phyloP scores from a whole-genome alignment of 2,888 invertebrate species.

The Dascillus cervinus region DNA sequence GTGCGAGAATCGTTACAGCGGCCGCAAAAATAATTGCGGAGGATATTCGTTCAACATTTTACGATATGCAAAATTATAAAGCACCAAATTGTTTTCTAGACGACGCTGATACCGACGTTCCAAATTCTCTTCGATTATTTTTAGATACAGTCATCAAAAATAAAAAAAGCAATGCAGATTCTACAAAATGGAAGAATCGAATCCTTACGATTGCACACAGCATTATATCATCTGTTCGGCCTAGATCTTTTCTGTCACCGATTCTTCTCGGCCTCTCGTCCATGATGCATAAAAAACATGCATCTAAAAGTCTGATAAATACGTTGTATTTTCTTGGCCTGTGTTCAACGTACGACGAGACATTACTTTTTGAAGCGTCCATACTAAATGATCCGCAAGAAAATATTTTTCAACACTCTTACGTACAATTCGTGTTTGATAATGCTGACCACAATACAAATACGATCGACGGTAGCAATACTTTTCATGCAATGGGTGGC shows the following conservation, averaged over 20 bases:
- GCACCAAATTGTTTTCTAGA: conserved; percentile 19
- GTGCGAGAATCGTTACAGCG: too few relatives aligned
- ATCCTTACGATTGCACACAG: conserved; percentile 17
- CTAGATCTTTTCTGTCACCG: conserved; percentile 28
- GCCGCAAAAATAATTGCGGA: too few relatives aligned
- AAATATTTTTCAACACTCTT: too few relatives aligned
- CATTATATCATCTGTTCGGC: conserved; percentile 20
- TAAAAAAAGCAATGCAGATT: conserved; percentile 7
- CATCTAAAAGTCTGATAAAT: conserved; percentile 20
- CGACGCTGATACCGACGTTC: conserved; percentile 22
- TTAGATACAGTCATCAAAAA: conserved; percentile 14
- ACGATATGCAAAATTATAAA: too few relatives aligned
- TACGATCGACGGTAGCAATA: conserved; percentile 24
- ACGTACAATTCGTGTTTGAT: conserved; percentile 24
- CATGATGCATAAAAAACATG: conserved; percentile 24
- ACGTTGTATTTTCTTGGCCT: conserved; percentile 23
- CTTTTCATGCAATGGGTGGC: conserved; percentile 27
- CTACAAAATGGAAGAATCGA: conserved; percentile 6
- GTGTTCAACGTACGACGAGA: conserved; percentile 23
- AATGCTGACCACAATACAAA: conserved; percentile 28
- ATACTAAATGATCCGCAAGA: conserved; percentile 17
- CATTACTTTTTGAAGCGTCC: conserved; percentile 22
- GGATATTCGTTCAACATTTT: too few relatives aligned
- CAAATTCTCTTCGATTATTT: conserved; percentile 23
- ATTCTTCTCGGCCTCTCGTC: conserved; percentile 23